Evolutionary conservation across 2,888 invertebrate species (phyloP), one percentile per base, ranked within the genome.

Genomic region (Oegoconia quadripuncta): DNA sequence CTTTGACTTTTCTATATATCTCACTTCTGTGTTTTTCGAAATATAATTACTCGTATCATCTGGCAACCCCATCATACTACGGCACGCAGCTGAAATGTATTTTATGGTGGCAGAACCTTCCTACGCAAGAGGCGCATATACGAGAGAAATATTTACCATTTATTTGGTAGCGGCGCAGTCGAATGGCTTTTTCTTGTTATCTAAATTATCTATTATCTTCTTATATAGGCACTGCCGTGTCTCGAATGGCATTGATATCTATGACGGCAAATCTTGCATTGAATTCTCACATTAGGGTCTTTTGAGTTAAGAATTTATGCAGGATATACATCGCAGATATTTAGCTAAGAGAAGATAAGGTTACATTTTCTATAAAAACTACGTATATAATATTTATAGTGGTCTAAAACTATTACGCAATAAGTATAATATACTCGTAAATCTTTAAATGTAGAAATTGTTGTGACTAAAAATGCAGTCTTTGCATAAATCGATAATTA

Each of bases 171-270:
- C 54, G 52, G 55, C 60, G 46, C 41, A 51, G 45, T 50, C 38
- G 52, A 72, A 74, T 76, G 58, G 61, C 62, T 69, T 70, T 74
- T 72, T 67, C 73, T 69, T 71, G 66, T 77, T 80, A 78, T 79
- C 76, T 77, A 73, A 79, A 80, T 73, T 79, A 73, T 77, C 74
- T 69, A 60, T 74, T 72, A 71, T 73, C 62, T 59, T 51, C 54
- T 58, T 54, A 56, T 59, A 55, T 48, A 37, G 50, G 63, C 55
- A 55, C 55, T 55, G 58, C 56, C 42, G 57, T 42, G 47, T 53
- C 56, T 56, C 50, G 51, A 63, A 63, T 42, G 46, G 43, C 64
- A 61, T 64, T 59, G 62, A 64, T 67, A 58, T 59, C 50, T n/a
- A 25, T 16, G 29, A 16, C 13, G 16, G 17, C 20, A 7, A 16